Evolutionary conservation across 2,797 vertebrate species (phyloP), one percentile per base, ranked within the genome.

Genomic region (Sebastes oblongus): DNA sequence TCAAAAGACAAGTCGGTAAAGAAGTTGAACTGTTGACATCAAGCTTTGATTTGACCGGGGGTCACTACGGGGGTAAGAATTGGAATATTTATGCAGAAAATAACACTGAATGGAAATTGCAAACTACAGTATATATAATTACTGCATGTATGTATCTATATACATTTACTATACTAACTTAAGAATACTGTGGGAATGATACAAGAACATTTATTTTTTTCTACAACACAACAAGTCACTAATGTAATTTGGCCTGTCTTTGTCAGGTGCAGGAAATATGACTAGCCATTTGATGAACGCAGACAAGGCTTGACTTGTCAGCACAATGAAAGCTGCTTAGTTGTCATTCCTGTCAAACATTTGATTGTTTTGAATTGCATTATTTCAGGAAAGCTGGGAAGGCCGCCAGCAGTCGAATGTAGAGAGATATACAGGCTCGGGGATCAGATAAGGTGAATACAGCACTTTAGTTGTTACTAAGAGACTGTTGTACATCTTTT

Each of bases 361-460:
- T 73, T 82, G 72, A 88, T 83, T 85, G 83, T 88, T 91, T 82
- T 77, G 78, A 82, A 89, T 67, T 66, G 81, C 68, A 88, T 88
- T 90, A 60, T 87, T 87, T 85, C 77, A 59, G 77, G 61, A 75
- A 72, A 36, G 27, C 75, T 66, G 85, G 87, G 81, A 84, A 72
- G 3, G 34, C 50, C 0, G 52, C 89, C 88, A 88, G 24, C 61
- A 50, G 39, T 27, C 14, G n/a, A 70, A 72, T 8, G 64, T 58
- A 66, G 24, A 42, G 39, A 65, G 8, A 46, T 30, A 39, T 22
- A 56, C 22, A 64, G 30, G 20, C 18, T 46, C 27, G 0, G 2
- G 68, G 27, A 65, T 75, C 27, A 76, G 68, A 66, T 69, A 56
- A 77, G 39, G 29, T 66, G 54, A 84, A 67, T 14, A 30, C 76